Evolutionary conservation across 1,140 invertebrate genomes (phyloP), one percentile per base, ranked within the genome.

Genomic region (Trigoniulus corallinus): DNA sequence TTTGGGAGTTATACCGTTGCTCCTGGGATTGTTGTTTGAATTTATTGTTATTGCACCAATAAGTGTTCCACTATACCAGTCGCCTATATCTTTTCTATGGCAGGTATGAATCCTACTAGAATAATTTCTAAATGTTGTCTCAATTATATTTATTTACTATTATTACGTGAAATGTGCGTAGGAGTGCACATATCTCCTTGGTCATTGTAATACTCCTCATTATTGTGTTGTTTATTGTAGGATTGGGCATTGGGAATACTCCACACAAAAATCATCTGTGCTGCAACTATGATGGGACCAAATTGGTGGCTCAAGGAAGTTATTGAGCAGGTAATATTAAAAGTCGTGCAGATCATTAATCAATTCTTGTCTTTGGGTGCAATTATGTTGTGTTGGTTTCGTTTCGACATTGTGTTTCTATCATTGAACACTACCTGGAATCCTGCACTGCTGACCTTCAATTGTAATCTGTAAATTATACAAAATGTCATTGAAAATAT

Each of bases 181-280:
- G n/a, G n/a, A n/a, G n/a, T n/a, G n/a, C n/a, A n/a, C n/a, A n/a
- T n/a, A n/a, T n/a, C n/a, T n/a, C n/a, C n/a, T n/a, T n/a, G n/a
- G n/a, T n/a, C n/a, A n/a, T n/a, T n/a, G n/a, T n/a, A n/a, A n/a
- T n/a, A n/a, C n/a, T n/a, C n/a, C n/a, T n/a, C n/a, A n/a, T 22
- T 26, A 18, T 39, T 48, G 20, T 54, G 18, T 47, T 44, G 15
- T 25, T 51, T 25, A 51, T 37, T 41, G 39, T 20, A 95, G 73
- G 88, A 96, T 68, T 98, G 91, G 92, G 91, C 91, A 0, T 70
- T 97, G 3, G 94, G 95, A 12, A 88, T 98, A 4, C 70, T 98
- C 0, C 95, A 97, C 63, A 94, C 91, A 1, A 98, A 98, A 72
- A 97, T 98, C 52, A 83, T 92, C n/a, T 93, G 88, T 58, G 94